Conservation (phyloP, 2,888 invertebrate species). For the Eupithecia pulchellata region DNA sequence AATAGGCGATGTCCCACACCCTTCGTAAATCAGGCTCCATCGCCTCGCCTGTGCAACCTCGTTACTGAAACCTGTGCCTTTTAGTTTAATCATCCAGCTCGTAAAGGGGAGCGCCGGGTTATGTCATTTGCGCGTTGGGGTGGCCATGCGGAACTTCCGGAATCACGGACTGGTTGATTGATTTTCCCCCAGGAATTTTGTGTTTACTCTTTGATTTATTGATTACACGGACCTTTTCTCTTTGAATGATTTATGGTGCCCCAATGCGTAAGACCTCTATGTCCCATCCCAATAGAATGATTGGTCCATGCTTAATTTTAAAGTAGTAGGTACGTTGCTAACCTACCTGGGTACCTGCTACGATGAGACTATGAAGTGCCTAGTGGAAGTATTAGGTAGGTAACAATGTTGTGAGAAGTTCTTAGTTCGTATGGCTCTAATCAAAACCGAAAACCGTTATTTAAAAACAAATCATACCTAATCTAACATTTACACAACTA, state of each 20-base stretch:
- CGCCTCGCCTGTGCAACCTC: slow-evolving; percentile 38
- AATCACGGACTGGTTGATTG: slow-evolving; percentile 2
- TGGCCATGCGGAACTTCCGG: slow-evolving; percentile 19
- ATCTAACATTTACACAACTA: too few species aligned
- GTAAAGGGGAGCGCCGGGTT: slow-evolving; percentile 53
- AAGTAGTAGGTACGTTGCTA: not conserved
- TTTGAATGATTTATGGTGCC: not conserved
- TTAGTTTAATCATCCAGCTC: slow-evolving; percentile 53
- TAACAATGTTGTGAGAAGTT: not conserved
- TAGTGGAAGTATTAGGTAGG: not conserved
- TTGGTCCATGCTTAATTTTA: not conserved
- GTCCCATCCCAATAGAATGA: not conserved
- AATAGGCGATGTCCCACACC: slow-evolving; percentile 24
- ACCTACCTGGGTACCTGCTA: not conserved
- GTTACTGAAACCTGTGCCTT: slow-evolving; percentile 41
- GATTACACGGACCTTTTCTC: not conserved
- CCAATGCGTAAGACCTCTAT: not conserved
- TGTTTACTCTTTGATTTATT: not conserved
- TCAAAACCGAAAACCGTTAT: not conserved
- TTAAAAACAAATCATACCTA: not conserved
- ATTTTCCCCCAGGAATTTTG: not conserved
- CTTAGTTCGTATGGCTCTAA: not conserved
- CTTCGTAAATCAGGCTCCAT: slow-evolving; percentile 23
- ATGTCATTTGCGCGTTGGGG: slow-evolving; percentile 38
- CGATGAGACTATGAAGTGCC: not conserved